Evolutionary conservation across 2,888 invertebrate genomes (phyloP), one percentile per base, ranked within the genome.

Genomic region (Lithosia quadra): DNA sequence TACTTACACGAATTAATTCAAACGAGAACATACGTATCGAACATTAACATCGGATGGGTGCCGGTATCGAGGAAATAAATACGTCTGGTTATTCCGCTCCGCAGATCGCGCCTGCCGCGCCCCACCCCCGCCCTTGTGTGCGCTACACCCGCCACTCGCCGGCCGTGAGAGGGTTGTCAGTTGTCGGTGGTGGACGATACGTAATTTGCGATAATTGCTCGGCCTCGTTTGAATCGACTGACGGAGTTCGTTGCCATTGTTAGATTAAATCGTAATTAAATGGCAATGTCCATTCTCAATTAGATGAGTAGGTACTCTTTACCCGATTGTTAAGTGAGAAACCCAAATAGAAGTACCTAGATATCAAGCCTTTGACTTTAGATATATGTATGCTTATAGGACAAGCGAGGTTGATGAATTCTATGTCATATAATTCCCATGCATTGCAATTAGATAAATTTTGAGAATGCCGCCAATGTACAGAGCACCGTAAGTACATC

Each of bases 71-170:
- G n/a, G 60, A 36, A 60, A 62, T 62, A 62, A 24, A 43, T 62
- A 49, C 62, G 43, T 62, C n/a, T 13, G 18, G 13, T 57, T 39
- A 64, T 64, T 64, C 64, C 64, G 57, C 24, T 39, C 57, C 3
- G 28, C 56, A 24, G 56, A 18, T 28, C 24, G 33, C 63, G 63
- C 49, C 21, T 22, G 33, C 22, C 36, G 39, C 39, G 8, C 24
- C 36, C 28, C 64, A 15, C 36, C 18, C 64, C 24, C n/a, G n/a
- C n/a, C n/a, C n/a, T n/a, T 4, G 28, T 28, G 28, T 28, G 28
- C 3, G 28, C 2, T 9, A 34, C 34, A 34, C 59, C 34, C 43
- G 62, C 63, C 63, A 2, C 33, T 34, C 21, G 24, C 53, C 13
- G 34, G 18, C 63, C 22, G 8, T 15, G 9, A 21, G 13, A 36